Evolutionary conservation across 2,113 vertebrate species (phyloP), one percentile per base, ranked within the genome.

Genomic region (Cyanistes caeruleus): DNA sequence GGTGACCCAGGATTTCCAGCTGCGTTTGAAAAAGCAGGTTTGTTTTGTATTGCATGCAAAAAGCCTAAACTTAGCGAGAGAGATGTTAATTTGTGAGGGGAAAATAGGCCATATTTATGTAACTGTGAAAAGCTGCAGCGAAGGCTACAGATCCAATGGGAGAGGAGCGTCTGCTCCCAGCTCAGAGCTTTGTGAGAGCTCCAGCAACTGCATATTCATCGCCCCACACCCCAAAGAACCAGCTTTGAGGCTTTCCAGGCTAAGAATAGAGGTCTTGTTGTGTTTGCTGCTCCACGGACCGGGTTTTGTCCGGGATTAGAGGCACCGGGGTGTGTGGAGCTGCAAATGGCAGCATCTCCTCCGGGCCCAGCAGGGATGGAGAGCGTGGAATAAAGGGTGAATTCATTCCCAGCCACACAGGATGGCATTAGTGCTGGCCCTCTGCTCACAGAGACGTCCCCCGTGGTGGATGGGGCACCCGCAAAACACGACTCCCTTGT

Each of bases 51-150:
- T 9, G 12, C 14, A 14, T 48, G 77, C 22, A 13, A 89, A 39
- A 93, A 79, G 35, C 80, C 95, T 92, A 96, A 97, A 95, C 77
- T 96, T 93, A 93, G 93, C n/a, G 0, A 93, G 86, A 75, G 82
- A 90, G 89, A 93, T 91, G 85, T 86, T 96, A 93, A 95, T 95
- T 94, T 5, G 60, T 73, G 64, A 93, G 62, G 81, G 73, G 64
- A 96, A 97, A 97, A 94, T 72, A 95, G 93, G 84, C 87, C 85
- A 33, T 84, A 87, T 97, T 97, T 97, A 84, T 80, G 90, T 89
- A 90, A 97, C 88, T 86, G 90, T 53, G 96, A 87, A 93, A 94
- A 97, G 88, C 95, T 84, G 95, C 88, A 95, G 94, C 10, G 5
- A 91, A 95, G 87, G 89, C 78, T 51, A 78, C 20, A 0, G 79